Conservation (phyloP, 1,140 invertebrate species). For the Papilio glaucus region DNA sequence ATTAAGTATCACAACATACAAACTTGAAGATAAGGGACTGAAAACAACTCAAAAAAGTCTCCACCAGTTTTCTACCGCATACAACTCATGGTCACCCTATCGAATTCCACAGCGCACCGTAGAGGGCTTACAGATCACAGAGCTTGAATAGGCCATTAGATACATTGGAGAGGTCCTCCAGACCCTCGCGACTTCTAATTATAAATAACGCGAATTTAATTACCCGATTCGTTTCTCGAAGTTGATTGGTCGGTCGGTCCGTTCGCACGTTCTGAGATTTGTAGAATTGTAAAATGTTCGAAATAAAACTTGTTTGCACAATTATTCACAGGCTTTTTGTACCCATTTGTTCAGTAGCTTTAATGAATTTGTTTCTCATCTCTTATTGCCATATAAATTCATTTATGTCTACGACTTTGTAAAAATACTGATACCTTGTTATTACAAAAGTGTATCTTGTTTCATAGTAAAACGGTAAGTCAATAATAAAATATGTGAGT, state of each 20-base stretch:
- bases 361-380: too few relatives aligned
- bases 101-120: not conserved
- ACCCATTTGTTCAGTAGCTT: too few relatives aligned
- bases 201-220: not conserved
- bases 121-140: slow-evolving; percentile 15
- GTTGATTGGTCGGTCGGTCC: not conserved
- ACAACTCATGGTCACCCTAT: not conserved
- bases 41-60: too few relatives aligned
- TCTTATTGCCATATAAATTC: too few relatives aligned
- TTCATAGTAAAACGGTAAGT: not conserved
- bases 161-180: not conserved
- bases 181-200: not conserved
- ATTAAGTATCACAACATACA: too few relatives aligned
- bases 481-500: not conserved
- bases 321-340: not conserved
- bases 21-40: too few relatives aligned
- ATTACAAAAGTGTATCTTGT: too few relatives aligned
- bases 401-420: too few relatives aligned
- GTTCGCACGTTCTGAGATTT: not conserved
- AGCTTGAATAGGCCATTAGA: not conserved
- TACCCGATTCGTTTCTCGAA: not conserved
- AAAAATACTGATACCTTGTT: too few relatives aligned
- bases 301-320: not conserved
- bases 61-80: not conserved
- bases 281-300: not conserved